Base-by-base conservation (phyloP, 2,888 invertebrate species). In the Limnephilus auricula region DNA sequence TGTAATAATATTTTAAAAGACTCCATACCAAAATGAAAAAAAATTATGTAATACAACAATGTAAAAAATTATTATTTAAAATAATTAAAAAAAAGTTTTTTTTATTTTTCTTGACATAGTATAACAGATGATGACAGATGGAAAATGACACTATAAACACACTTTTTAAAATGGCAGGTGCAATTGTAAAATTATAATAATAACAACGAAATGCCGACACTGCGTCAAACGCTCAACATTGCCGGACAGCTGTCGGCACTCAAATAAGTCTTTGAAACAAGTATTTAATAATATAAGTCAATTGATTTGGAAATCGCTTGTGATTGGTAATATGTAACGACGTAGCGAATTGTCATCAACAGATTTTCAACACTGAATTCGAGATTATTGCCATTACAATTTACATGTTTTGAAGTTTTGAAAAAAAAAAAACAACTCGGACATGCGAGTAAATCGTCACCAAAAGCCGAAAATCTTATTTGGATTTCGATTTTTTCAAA, bases 191-290 rank as follows among this genome's bases (percentile, higher is more conserved):
- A 65, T 65, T 65, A 85, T 85, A 40, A 45, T 85, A n/a, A 13
- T 85, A 85, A 85, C 84, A 40, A 84, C 85, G 9, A 40, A 85
- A 40, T 40, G 85, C 40, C 85, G 85, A 40, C 30, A n/a, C 30
- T 45, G 40, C 30, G 5, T 25, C 18, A 18, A 80, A 82, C 82
- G 34, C 82, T 65, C n/a, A 82, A 34, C 32, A 34, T 34, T 5
- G 65, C 65, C n/a, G 65, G 1, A 2, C 65, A 25, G 65, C 25
- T 65, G 65, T n/a, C 30, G 85, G 30, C 85, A 85, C 40, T 85
- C 30, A 85, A 45, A 85, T 40, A 40, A 85, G 85, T 85, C 85
- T 40, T 85, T 85, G 30, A 40, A 85, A 40, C 34, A 85, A 25
- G 25, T 65, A 65, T n/a, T 65, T 65, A 25, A 25, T 65, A 65